Evolutionary conservation across 2,797 vertebrate genomes (phyloP).

Genomic region (Oophaga sylvatica): DNA sequence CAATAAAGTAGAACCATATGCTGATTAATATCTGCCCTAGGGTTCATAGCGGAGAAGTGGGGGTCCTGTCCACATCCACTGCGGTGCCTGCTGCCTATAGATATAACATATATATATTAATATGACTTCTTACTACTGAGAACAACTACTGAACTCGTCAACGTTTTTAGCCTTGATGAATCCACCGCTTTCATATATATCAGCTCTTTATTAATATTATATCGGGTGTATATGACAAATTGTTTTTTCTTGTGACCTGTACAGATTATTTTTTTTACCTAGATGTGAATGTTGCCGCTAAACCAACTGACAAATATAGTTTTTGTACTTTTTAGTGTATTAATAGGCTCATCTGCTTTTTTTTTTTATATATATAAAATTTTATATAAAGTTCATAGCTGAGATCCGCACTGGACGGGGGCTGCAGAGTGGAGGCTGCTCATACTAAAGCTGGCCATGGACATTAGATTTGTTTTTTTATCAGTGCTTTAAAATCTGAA

Average conservation of each 20-base stretch:
- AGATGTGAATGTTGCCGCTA: not conserved
- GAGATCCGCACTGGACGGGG: not conserved
- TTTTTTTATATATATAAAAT: not conserved
- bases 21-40: not conserved
- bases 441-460: no score
- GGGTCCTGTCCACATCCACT: no score
- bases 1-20: not conserved
- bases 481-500: no score
- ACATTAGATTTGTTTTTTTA: no score
- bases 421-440: not conserved
- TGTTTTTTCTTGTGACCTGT: not conserved
- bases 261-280: not conserved
- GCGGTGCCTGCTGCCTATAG: not conserved
- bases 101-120: not conserved
- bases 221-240: constrained; percentile 9
- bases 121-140: constrained; percentile 11
- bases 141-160: constrained; percentile 19
- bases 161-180: not conserved
- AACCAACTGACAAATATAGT: not conserved
- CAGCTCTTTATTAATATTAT: not conserved
- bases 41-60: not conserved
- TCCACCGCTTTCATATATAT: not conserved
- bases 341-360: not conserved
- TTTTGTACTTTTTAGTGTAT: not conserved
- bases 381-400: not conserved